Evolutionary conservation across 2,797 vertebrate species (phyloP).

Genomic region (Molossus alvarezi): DNA sequence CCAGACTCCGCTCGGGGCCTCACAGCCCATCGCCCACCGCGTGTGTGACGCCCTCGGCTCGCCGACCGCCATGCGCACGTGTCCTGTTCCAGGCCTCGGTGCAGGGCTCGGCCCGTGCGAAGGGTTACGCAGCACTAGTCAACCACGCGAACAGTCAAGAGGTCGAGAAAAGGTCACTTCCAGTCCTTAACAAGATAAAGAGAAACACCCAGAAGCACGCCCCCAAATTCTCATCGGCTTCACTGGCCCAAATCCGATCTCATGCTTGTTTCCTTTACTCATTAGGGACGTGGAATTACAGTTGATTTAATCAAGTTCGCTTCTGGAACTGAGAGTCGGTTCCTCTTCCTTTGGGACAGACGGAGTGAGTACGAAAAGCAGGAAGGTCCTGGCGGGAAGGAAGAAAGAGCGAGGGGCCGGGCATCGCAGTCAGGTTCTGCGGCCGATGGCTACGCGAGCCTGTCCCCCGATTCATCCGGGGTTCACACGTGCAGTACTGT

Average conservation of each 20-base stretch:
- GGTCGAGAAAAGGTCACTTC: not conserved
- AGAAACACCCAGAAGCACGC: not conserved
- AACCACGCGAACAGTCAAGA: not conserved
- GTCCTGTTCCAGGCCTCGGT: not conserved
- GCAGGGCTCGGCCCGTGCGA: rapidly evolving
- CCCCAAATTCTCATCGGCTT: no score
- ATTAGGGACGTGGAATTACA: not conserved
- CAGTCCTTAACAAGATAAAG: not conserved
- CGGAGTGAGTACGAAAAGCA: not conserved
- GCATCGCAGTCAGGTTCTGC: rapidly evolving
- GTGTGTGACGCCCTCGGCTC: rapidly evolving
- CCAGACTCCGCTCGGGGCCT: not conserved
- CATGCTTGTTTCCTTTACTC: not conserved
- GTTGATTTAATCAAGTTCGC: not conserved
- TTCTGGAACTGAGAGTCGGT: no score
- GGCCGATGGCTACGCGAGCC: no score
- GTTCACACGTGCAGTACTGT: not conserved
- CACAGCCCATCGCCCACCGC: not conserved
- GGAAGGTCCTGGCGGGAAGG: not conserved
- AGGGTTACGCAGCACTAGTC: not conserved
- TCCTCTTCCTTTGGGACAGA: not conserved
- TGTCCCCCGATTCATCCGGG: not conserved
- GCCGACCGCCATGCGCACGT: rapidly evolving
- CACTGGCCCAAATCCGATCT: not conserved
- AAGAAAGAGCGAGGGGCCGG: not conserved